phyloP scores from a whole-genome alignment of 2,797 vertebrate species.

The Gephyroberyx darwinii region DNA sequence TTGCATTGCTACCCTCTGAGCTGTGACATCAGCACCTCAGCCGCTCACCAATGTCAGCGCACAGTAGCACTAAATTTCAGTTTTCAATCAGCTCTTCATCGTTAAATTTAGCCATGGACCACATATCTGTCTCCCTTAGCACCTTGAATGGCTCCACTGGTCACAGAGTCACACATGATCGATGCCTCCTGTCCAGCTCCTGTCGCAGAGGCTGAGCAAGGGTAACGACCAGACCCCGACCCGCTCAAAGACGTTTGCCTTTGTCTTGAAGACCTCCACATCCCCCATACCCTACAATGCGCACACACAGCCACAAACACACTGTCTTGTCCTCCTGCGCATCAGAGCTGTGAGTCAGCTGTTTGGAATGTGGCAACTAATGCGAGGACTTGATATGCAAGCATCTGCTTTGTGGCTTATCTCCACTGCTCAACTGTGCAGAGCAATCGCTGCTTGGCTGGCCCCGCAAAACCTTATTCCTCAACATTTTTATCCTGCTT shows the following conservation, averaged over 20 bases:
- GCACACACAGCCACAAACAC: constrained; percentile 29
- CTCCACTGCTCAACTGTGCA: constrained; percentile 79
- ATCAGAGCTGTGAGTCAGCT: constrained; percentile 73
- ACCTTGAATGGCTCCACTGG: constrained; percentile 36
- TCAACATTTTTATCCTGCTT: constrained; percentile 46
- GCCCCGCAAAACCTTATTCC: constrained; percentile 52
- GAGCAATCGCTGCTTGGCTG: constrained; percentile 79
- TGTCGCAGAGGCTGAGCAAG: constrained; percentile 56
- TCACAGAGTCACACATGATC: constrained; percentile 63
- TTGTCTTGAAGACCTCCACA: constrained; percentile 55
- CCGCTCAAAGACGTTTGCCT: constrained; percentile 56
- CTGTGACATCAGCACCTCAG: background rate
- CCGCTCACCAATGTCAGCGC: constrained; percentile 23
- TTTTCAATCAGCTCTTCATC: constrained; percentile 62
- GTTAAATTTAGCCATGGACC: constrained; percentile 47
- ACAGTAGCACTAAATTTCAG: constrained; percentile 34
- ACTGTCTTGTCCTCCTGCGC: constrained; percentile 47
- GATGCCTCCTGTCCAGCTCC: constrained; percentile 56
- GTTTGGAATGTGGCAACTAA: constrained; percentile 75
- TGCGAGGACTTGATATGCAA: constrained; percentile 77
- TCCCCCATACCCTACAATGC: constrained; percentile 27
- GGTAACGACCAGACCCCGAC: constrained; percentile 63
- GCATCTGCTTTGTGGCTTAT: constrained; percentile 83
- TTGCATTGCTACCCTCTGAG: constrained; percentile 14
- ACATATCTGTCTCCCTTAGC: constrained; percentile 48